Evolutionary conservation across 2,888 invertebrate genomes (phyloP).

Genomic region (Rosalia funebris): DNA sequence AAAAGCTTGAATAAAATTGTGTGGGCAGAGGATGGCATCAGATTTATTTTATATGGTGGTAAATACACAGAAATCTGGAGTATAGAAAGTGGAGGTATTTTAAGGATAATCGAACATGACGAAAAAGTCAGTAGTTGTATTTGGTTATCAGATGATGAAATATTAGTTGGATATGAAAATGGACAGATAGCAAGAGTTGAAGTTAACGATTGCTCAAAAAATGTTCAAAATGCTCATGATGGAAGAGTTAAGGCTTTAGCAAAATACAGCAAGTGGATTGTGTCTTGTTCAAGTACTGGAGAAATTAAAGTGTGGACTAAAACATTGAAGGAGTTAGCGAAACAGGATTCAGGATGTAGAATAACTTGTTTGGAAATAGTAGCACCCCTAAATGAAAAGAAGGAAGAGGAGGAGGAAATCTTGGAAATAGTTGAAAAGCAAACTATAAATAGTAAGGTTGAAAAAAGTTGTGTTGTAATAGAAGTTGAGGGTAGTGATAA

Average conservation of each 20-base stretch:
- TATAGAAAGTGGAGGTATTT: slow-evolving; percentile 79
- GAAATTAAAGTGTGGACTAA: slow-evolving; percentile 78
- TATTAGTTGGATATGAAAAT: slow-evolving; percentile 80
- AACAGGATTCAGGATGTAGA: slow-evolving; percentile 74
- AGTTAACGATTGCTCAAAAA: slow-evolving; percentile 66
- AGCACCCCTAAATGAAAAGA: slow-evolving; percentile 56
- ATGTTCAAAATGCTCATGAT: slow-evolving; percentile 69
- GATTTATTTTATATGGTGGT: slow-evolving; percentile 80
- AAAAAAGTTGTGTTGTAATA: slow-evolving; percentile 40
- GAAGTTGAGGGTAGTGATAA: slow-evolving; percentile 47
- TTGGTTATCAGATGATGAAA: slow-evolving; percentile 73
- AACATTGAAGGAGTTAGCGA: slow-evolving; percentile 67
- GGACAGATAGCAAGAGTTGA: slow-evolving; percentile 74
- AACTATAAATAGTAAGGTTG: slow-evolving; percentile 12
- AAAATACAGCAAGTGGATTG: slow-evolving; percentile 68
- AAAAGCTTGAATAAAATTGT: slow-evolving; percentile 54
- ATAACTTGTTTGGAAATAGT: slow-evolving; percentile 78
- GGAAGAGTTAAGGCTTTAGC: slow-evolving; percentile 76
- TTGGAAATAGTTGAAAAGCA: slow-evolving; percentile 53
- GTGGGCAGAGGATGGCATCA: slow-evolving; percentile 82
- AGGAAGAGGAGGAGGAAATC: slow-evolving; percentile 43
- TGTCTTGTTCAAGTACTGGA: slow-evolving; percentile 82
- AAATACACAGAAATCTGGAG: slow-evolving; percentile 83
- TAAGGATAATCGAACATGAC: slow-evolving; percentile 73
- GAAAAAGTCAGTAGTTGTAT: slow-evolving; percentile 76